phyloP scores from a whole-genome alignment of 2,797 vertebrate genomes.

The Esox lucius region DNA sequence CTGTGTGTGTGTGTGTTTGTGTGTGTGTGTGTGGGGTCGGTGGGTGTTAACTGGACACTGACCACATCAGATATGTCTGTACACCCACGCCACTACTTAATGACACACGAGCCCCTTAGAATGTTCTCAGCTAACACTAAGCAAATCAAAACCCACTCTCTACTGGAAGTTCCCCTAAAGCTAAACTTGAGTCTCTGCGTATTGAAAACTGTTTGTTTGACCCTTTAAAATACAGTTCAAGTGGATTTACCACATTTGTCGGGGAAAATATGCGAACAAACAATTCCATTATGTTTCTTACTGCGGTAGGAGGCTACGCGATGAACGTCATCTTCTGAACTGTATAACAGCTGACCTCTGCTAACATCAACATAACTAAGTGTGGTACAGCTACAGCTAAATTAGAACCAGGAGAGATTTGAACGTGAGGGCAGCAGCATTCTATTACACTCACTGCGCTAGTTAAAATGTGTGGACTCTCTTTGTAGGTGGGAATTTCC shows the following conservation, averaged over 20 bases:
- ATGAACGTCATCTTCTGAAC: background rate
- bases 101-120: conserved; percentile 56
- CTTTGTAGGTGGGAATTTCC: conserved; percentile 25
- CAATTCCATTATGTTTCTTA: background rate
- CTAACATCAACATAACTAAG: background rate
- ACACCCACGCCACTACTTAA: conserved; percentile 21
- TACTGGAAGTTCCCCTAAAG: conserved; percentile 38
- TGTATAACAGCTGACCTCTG: background rate
- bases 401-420: background rate
- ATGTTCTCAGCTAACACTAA: conserved; percentile 43
- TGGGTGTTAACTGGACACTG: conserved; percentile 51
- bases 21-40: conserved; percentile 25
- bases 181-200: background rate
- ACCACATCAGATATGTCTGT: conserved; percentile 66
- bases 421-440: background rate
- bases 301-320: background rate
- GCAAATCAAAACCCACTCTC: conserved; percentile 41
- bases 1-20: background rate
- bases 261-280: background rate
- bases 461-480: background rate
- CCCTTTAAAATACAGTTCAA: background rate
- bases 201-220: background rate
- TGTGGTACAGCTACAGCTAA: background rate
- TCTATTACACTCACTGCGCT: background rate
- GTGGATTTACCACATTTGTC: background rate